phyloP scores from a whole-genome alignment of 2,113 vertebrate species.

The Crotalus viridis region DNA sequence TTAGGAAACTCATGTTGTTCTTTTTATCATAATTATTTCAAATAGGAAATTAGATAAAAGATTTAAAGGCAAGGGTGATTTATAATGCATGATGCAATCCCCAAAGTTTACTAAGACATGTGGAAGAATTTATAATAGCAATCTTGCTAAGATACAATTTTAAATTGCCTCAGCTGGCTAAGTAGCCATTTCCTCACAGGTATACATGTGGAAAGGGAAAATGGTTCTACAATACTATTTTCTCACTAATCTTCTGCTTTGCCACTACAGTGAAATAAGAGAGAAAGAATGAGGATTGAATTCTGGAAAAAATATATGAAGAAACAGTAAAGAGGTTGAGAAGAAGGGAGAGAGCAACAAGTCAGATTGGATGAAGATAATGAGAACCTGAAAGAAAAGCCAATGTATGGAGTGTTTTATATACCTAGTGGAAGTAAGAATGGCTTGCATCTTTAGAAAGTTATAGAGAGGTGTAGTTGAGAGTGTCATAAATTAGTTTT shows the following conservation, averaged over 20 bases:
- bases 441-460: background rate
- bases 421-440: background rate
- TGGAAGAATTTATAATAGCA: background rate
- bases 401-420: background rate
- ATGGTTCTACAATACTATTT: background rate
- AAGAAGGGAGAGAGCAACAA: background rate
- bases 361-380: background rate
- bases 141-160: background rate
- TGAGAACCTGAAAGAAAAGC: background rate
- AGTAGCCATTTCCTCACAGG: background rate
- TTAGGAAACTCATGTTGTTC: background rate
- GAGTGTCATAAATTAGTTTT: background rate
- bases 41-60: background rate
- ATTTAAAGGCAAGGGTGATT: background rate
- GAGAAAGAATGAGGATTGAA: background rate
- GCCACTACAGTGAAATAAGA: background rate
- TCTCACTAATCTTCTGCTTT: background rate
- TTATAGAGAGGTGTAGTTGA: background rate
- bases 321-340: background rate
- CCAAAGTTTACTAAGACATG: background rate
- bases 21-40: background rate
- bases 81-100: background rate
- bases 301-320: background rate
- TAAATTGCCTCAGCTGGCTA: background rate
- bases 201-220: background rate